Conservation (phyloP, 1,140 invertebrate species). For the Brachionus calyciflorus region DNA sequence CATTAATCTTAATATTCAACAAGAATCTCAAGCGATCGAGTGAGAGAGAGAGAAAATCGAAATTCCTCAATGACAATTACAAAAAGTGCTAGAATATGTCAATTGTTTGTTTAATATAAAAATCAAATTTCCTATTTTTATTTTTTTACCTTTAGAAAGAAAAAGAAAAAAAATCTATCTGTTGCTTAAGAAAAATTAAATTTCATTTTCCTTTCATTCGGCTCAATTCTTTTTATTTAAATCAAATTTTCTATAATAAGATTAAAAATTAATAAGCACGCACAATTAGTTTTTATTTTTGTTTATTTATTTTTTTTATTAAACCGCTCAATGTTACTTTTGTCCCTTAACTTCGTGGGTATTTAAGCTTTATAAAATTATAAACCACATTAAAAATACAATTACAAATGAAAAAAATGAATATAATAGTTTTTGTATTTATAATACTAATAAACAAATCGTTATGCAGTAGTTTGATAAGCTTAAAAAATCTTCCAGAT, state of each 20-base stretch:
- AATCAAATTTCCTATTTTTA: slow-evolving; percentile 12
- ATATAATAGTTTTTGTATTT: not conserved
- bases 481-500: not conserved
- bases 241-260: slow-evolving; percentile 33
- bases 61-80: slow-evolving; percentile 18
- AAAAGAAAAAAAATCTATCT: too few species aligned
- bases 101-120: slow-evolving; percentile 32
- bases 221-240: not conserved
- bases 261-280: slow-evolving; percentile 45
- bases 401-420: slow-evolving; percentile 1
- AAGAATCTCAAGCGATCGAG: slow-evolving; percentile 24
- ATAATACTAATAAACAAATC: not conserved
- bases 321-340: slow-evolving; percentile 20
- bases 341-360: not conserved
- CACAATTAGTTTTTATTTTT: too few species aligned
- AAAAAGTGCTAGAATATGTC: not conserved
- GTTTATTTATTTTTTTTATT: slow-evolving; percentile 8
- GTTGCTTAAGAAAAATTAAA: slow-evolving; percentile 1
- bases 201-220: not conserved
- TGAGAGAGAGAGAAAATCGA: too few species aligned
- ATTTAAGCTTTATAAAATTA: not conserved
- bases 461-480: not conserved
- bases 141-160: too few species aligned
- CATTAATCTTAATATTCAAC: slow-evolving; percentile 3
- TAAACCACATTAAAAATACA: not conserved